Evolutionary conservation across 2,113 vertebrate species (phyloP), one percentile per base, ranked within the genome.

Genomic region (Tachysurus vachellii): DNA sequence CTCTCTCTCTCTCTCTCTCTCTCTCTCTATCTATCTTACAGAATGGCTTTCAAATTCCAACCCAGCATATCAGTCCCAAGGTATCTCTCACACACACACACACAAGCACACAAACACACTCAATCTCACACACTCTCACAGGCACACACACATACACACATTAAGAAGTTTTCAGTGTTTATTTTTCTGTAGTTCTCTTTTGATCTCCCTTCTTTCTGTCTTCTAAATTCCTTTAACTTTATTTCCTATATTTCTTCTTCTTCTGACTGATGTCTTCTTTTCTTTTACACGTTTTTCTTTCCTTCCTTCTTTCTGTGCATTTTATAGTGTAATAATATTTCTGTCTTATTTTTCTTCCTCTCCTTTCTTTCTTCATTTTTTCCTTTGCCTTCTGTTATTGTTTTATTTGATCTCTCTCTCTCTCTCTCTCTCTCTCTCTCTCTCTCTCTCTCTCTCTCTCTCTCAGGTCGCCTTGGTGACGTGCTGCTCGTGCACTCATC

Each of bases 401-500:
- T 16, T 7, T 50, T 28, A 28, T 26, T 11, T 13, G 23, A 31
- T 85, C 2, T 23, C 3, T 76, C 4, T 5, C 7, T 26, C 0
- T 62, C 23, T 59, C 17, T 56, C 16, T 70, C 82, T 47, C 70
- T 62, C 26, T 50, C 17, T 90, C 95, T 90, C 80, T 23, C 3
- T 76, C 4, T 5, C 7, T 26, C 0, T 62, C 23, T 59, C 17
- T 56, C 16, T 70, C 82, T 47, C 70, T 62, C 26, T 50, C 17
- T 90, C 95, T 90, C 80, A 0, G 85, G 91, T 14, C 88, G 84
- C 86, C 85, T 44, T 84, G 80, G 42, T 44, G 92, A 92, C 36
- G 91, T 94, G 0, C 93, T 99, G 85, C 90, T 99, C 75, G 92
- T 99, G 44, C 97, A 97, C 36, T 96, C 96, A 0, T 94, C 93